Conservation (phyloP, 2,113 vertebrate genomes). For the Gobio gobio region DNA sequence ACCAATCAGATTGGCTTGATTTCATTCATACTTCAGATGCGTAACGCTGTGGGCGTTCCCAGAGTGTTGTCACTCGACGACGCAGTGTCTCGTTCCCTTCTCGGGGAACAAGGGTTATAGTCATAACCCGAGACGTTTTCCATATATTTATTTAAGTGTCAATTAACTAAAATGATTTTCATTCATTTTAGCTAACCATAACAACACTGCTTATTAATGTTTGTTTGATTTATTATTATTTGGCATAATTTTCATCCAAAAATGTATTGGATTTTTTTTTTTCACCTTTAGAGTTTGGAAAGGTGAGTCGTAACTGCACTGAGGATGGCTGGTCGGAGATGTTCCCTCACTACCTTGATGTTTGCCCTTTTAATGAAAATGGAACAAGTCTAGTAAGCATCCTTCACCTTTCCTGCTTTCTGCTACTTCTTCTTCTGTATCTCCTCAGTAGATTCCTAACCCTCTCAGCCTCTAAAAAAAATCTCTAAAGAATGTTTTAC, state of each 20-base stretch:
- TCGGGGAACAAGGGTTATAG: too few species aligned
- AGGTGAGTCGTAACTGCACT: conserved; percentile 92
- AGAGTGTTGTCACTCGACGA: too few species aligned
- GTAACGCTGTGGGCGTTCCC: too few species aligned
- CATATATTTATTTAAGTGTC: too few species aligned
- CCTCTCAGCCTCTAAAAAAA: neutral
- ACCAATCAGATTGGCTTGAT: too few species aligned
- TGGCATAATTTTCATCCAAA: neutral
- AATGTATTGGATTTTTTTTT: neutral
- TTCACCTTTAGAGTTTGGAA: conserved; percentile 73
- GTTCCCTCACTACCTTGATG: conserved; percentile 91
- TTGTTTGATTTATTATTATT: neutral
- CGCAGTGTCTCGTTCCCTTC: too few species aligned
- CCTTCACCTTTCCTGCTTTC: neutral
- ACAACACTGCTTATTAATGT: too few species aligned
- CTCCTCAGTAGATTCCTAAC: neutral
- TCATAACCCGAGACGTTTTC: too few species aligned
- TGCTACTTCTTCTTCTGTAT: neutral
- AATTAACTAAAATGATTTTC: too few species aligned
- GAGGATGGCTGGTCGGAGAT: conserved; percentile 94
- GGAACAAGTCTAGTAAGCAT: conserved; percentile 63
- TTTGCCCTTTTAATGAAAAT: conserved; percentile 87
- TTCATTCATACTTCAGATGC: too few species aligned
- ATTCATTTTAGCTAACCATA: too few species aligned
- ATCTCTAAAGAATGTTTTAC: neutral